Conservation (phyloP, 2,113 vertebrate species). For the Todiramphus saurophagus region DNA sequence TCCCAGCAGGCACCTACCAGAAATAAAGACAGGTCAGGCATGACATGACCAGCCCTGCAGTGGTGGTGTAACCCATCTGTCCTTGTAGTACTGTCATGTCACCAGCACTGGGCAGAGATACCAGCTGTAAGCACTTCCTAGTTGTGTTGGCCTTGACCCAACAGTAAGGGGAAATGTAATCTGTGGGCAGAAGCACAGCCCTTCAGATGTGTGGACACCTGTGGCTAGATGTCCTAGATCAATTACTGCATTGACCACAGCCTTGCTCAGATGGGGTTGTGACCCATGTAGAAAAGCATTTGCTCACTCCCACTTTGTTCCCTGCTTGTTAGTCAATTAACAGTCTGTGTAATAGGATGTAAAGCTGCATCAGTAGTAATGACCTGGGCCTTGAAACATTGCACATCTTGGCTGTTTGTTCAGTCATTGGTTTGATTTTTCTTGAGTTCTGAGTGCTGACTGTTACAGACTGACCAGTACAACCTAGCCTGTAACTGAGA, state of each 20-base stretch:
- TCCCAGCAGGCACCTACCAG: neutral
- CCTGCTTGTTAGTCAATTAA: neutral
- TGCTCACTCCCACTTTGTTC: neutral
- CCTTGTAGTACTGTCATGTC: no score
- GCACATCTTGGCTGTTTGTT: neutral
- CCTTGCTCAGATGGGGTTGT: neutral
- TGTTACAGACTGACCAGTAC: neutral
- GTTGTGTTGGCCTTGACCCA: neutral
- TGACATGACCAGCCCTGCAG: neutral
- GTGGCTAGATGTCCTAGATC: neutral
- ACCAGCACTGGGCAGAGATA: neutral
- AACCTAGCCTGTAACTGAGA: neutral
- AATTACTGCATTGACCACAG: accelerated
- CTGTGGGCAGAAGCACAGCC: neutral
- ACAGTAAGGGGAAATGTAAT: neutral
- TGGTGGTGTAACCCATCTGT: neutral
- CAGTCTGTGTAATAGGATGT: neutral
- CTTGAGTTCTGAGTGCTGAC: neutral
- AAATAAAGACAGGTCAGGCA: neutral
- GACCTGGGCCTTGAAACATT: neutral
- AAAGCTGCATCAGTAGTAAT: neutral
- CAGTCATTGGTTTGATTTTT: neutral
- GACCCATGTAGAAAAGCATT: neutral
- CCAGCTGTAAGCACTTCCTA: neutral
- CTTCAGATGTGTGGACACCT: neutral